These are phyloP conservation scores for Turdus rufiventris DNA, from an alignment of 2,113 vertebrate species.

Conservation along the genomic window DNA sequence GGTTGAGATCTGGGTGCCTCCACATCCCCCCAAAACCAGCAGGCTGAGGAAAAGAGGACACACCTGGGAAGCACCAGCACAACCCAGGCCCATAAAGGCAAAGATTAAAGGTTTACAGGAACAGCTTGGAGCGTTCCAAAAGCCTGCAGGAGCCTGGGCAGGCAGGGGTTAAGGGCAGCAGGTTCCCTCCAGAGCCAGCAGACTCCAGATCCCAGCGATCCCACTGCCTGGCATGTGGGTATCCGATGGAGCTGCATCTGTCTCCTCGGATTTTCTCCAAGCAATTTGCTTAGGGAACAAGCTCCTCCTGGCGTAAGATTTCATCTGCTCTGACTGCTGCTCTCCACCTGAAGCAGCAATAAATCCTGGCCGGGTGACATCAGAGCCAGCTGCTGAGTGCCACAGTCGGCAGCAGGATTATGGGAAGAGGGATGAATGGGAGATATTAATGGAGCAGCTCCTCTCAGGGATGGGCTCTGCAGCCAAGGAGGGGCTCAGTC, in stretches of 20 bases:
- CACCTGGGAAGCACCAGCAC: background rate
- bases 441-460: background rate
- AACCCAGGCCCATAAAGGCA: background rate
- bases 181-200: background rate
- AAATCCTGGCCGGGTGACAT: constrained; percentile 42
- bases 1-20: background rate
- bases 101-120: background rate
- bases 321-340: constrained; percentile 27
- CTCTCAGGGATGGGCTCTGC: background rate
- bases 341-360: constrained; percentile 63
- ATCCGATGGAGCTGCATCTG: constrained; percentile 23
- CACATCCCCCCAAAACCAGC: background rate
- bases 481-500: background rate
- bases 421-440: constrained; percentile 25
- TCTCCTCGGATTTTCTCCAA: constrained; percentile 43
- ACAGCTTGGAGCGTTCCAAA: accelerated
- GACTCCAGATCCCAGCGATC: background rate
- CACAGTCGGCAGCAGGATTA: background rate
- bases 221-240: accelerated
- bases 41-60: background rate
- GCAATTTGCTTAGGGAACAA: constrained; percentile 43
- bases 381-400: constrained; percentile 54
- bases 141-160: background rate
- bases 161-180: background rate
- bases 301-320: constrained; percentile 48